Base-by-base conservation (phyloP, 2,888 invertebrate genomes). In the Cataglyphis altisquamis region DNA sequence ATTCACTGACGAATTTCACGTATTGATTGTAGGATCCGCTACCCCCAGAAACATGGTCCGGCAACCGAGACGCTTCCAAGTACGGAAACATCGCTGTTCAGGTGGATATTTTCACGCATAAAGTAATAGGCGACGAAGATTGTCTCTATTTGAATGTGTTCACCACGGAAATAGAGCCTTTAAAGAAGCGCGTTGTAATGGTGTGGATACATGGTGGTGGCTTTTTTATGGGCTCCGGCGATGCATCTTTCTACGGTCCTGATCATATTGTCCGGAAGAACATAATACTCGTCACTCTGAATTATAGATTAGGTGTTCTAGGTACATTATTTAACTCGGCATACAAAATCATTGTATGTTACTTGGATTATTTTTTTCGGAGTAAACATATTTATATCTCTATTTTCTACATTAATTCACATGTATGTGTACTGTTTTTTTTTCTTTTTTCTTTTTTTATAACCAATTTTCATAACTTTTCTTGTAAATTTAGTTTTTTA, bases 71-170 rank as follows among this genome's bases (percentile, higher is more conserved):
- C 4, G 93, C 93, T 0, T 75, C 85, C 0, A 74, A 91, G 8
- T 91, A 87, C 25, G 92, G 93, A 8, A 55, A 81, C 1, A n/a
- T 21, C 15, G 90, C 87, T 55, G 84, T 86, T 4, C 93, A 93
- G 41, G 5, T 57, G 0, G 84, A 92, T 32, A 1, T 77, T 0
- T 1, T 89, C 0, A 39, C 68, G 0, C 66, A 48, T 0, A 3
- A 64, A n/a, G 0, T 84, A 0, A 5, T 68, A 0, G 93, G 94
- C 6, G 73, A 86, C 45, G 94, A 94, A 29, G 94, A 94, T 72
- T 94, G 94, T 62, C 90, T 94, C 5, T 93, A 93, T 70, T 68
- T 94, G 8, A 94, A 94, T 63, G 92, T 94, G 5, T 94, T 92
- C 83, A 88, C 89, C 4, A 84, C 73, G 6, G 10, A 41, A 0